These are phyloP conservation scores for Microctenopoma steveboyesi DNA, from an alignment of 2,797 vertebrate species.

Conservation along the genomic window DNA sequence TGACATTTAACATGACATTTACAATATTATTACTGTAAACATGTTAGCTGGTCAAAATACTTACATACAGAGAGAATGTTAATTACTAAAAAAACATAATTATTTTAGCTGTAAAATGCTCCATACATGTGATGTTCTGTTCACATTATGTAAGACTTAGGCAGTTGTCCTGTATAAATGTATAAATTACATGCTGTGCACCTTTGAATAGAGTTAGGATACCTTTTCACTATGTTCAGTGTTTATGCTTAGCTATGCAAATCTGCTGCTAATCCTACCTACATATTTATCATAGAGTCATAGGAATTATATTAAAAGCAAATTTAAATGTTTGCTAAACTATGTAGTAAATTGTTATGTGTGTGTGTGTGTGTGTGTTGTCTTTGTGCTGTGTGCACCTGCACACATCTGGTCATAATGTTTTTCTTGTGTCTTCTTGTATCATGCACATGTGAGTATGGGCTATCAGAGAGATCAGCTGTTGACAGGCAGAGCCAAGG, in stretches of 20 bases:
- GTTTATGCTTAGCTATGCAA: not conserved
- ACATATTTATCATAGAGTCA: too few species aligned
- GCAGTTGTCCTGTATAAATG: not conserved
- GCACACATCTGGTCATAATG: not conserved
- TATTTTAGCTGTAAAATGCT: not conserved
- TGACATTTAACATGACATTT: not conserved
- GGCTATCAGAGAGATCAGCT: conserved; percentile 74
- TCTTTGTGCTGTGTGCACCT: conserved; percentile 3
- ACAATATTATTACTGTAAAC: not conserved
- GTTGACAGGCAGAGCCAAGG: conserved; percentile 73
- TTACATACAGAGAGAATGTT: too few species aligned
- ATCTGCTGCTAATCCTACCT: not conserved
- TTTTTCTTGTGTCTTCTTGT: conserved; percentile 39
- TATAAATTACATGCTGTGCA: not conserved
- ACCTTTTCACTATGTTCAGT: not conserved
- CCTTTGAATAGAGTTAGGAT: not conserved
- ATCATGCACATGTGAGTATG: conserved; percentile 32
- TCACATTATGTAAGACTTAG: not conserved
- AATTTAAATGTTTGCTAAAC: too few species aligned
- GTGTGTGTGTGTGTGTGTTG: not conserved
- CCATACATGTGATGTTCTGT: not conserved
- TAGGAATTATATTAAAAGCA: not conserved
- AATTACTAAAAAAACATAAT: too few species aligned
- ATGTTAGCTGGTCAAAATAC: not conserved
- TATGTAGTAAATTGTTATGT: not conserved